Conservation (phyloP, 2,797 vertebrate genomes). For the Poecile montanus region DNA sequence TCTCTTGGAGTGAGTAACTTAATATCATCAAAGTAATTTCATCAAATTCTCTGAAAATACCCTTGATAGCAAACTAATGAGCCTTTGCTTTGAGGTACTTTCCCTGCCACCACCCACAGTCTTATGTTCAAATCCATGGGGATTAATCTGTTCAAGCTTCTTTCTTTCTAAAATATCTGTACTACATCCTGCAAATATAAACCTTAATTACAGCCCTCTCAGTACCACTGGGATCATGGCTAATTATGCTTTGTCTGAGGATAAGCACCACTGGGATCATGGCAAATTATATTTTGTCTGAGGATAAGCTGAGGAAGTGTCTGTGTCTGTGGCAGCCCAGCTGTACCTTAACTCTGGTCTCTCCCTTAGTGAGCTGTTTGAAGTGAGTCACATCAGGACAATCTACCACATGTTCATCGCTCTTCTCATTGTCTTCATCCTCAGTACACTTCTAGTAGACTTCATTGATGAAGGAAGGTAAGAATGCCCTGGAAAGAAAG, state of each 20-base stretch:
- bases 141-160: background rate
- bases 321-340: background rate
- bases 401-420: constrained; percentile 99
- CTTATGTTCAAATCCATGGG: background rate
- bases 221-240: background rate
- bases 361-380: constrained; percentile 89
- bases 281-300: background rate
- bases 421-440: constrained; percentile 93
- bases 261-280: background rate
- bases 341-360: background rate
- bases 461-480: constrained; percentile 96
- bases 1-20: constrained; percentile 90
- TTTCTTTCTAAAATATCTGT: background rate
- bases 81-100: background rate
- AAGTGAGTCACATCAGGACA: constrained; percentile 96
- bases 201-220: background rate
- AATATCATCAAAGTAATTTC: background rate
- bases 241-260: background rate
- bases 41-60: background rate
- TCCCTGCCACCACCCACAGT: background rate
- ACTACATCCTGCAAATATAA: background rate
- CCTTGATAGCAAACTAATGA: background rate
- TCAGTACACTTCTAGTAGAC: constrained; percentile 93
- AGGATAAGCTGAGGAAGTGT: background rate
- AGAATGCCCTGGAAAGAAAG: constrained; percentile 21